A percentile compares a stretch with the other conserved stretches of the same genome.
phyloP scores from a whole-genome alignment of 2,888 invertebrate genomes.

The Eretmocerus hayati region DNA sequence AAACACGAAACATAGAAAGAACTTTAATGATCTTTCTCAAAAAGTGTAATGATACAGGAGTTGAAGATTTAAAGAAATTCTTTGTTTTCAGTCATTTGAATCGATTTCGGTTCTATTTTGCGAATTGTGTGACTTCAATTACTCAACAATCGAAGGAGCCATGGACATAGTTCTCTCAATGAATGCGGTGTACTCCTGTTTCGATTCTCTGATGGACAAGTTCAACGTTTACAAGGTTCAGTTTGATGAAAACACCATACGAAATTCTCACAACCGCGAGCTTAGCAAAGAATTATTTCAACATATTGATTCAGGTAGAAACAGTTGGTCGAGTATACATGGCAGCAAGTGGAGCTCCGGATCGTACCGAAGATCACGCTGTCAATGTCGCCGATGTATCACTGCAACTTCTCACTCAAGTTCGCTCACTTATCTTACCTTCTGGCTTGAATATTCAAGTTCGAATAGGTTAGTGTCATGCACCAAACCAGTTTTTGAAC shows the following conservation, averaged over 20 bases:
- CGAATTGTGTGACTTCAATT: slow-evolving; percentile 60
- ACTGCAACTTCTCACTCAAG: slow-evolving; percentile 63
- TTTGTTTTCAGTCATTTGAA: slow-evolving; percentile 66
- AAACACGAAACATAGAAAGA: too few species aligned
- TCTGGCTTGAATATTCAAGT: slow-evolving; percentile 56
- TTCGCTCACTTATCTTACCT: slow-evolving; percentile 59
- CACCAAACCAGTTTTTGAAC: not conserved
- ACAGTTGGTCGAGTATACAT: slow-evolving; percentile 90
- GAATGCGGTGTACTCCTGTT: slow-evolving; percentile 78
- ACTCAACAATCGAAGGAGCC: slow-evolving; percentile 54
- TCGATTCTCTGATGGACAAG: slow-evolving; percentile 76
- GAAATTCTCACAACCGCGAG: not conserved
- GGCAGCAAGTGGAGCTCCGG: slow-evolving; percentile 86
- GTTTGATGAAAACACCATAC: not conserved
- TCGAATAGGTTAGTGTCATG: slow-evolving; percentile 52
- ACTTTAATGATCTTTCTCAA: too few species aligned
- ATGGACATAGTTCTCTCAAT: slow-evolving; percentile 79
- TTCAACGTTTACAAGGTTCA: slow-evolving; percentile 80
- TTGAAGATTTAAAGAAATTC: too few species aligned
- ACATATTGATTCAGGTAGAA: slow-evolving; percentile 62
- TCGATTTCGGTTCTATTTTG: slow-evolving; percentile 74
- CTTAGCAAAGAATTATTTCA: not conserved
- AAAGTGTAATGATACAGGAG: too few species aligned
- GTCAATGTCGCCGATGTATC: slow-evolving; percentile 72
- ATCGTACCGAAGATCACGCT: slow-evolving; percentile 66